A percentile compares a stretch with the other conserved stretches of the same genome.
Conservation (phyloP, 2,113 vertebrate genomes). For the Heterochromis multidens region DNA sequence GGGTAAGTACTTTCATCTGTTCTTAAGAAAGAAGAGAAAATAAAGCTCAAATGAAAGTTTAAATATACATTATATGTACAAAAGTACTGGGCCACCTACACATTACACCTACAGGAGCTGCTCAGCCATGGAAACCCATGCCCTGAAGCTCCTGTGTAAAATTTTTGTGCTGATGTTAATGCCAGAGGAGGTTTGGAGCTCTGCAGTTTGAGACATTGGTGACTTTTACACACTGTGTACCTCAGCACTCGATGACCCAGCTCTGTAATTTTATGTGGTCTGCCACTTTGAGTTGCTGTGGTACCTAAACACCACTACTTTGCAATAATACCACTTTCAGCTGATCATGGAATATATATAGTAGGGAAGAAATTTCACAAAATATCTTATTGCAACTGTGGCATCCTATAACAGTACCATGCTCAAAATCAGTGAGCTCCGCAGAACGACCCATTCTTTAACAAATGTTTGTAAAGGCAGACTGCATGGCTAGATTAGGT, state of each 20-base stretch:
- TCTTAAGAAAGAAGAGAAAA: not conserved
- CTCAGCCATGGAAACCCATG: not conserved
- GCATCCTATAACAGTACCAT: rapidly evolving
- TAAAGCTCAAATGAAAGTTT: not conserved
- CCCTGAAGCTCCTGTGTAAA: not conserved
- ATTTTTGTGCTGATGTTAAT: not conserved
- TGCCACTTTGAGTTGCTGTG: not conserved
- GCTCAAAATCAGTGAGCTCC: not conserved
- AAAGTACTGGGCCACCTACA: not conserved
- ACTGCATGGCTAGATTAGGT: not conserved
- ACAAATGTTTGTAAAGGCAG: not conserved
- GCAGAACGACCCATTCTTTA: not conserved
- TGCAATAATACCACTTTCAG: not conserved
- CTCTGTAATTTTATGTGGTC: not conserved
- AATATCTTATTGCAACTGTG: not conserved
- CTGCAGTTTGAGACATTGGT: not conserved
- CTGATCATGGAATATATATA: not conserved
- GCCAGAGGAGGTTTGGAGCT: not conserved
- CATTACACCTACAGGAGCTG: not conserved
- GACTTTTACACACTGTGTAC: not conserved
- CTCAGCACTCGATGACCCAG: not conserved
- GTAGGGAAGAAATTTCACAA: not conserved
- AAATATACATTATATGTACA: not conserved
- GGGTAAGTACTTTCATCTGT: conserved; percentile 77
- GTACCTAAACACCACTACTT: not conserved